phyloP scores from a whole-genome alignment of 2,113 vertebrate species.

The Asarcornis scutulata region DNA sequence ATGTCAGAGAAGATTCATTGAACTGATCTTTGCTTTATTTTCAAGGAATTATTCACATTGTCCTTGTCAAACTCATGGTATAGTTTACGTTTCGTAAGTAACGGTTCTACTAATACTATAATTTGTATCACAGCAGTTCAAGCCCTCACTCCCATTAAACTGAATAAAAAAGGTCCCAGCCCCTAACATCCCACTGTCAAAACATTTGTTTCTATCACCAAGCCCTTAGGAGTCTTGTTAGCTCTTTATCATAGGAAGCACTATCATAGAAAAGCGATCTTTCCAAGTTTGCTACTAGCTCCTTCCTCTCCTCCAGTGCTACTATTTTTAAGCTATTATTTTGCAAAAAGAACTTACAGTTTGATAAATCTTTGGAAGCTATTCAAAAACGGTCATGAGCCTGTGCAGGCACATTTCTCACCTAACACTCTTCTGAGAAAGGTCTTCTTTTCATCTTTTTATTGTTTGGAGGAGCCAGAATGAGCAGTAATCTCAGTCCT shows the following conservation, averaged over 20 bases:
- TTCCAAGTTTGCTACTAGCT: not conserved
- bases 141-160: not conserved
- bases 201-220: not conserved
- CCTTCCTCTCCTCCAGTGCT: not conserved
- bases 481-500: not conserved
- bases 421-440: not conserved
- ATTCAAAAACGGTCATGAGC: not conserved
- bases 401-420: not conserved
- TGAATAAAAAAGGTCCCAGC: not conserved
- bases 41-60: not conserved
- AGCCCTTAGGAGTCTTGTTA: not conserved
- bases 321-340: slow-evolving; percentile 24
- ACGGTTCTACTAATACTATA: not conserved
- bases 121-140: not conserved
- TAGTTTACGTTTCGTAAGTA: not conserved
- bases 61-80: not conserved
- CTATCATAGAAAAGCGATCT: not conserved
- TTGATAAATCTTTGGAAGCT: not conserved
- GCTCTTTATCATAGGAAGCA: not conserved
- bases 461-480: not conserved
- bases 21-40: not conserved
- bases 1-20: not conserved
- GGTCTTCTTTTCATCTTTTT: not conserved
- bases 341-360: not conserved
- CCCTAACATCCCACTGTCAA: not conserved